Evolutionary conservation across 1,140 invertebrate species (phyloP).

Genomic region (Calycopis cecrops): DNA sequence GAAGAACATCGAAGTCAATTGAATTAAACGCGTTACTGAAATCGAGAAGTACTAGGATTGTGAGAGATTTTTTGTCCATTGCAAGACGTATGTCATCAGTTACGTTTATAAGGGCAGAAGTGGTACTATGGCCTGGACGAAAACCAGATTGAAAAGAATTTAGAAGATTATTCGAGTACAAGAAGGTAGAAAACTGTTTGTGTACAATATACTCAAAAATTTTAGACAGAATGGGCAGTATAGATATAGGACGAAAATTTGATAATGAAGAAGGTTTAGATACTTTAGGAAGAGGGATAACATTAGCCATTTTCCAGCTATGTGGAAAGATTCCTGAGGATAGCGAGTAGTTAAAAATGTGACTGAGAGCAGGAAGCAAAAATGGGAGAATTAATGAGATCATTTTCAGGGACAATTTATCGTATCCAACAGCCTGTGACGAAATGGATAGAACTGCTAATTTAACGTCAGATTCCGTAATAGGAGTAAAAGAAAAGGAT

Average conservation of each 20-base stretch:
- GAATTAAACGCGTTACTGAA: slow-evolving; percentile 7
- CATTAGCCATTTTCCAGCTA: slow-evolving; percentile 14
- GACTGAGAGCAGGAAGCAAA: background rate
- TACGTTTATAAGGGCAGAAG: background rate
- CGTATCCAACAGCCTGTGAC: slow-evolving; percentile 15
- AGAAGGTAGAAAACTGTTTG: slow-evolving; percentile 10
- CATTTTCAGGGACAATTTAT: slow-evolving; percentile 10
- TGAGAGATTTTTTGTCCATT: slow-evolving; percentile 1
- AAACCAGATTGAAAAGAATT: background rate
- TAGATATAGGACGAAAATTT: slow-evolving; percentile 21
- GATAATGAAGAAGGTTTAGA: slow-evolving; percentile 11
- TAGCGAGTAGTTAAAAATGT: slow-evolving; percentile 14
- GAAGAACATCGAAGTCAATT: slow-evolving; percentile 2
- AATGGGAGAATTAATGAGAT: background rate
- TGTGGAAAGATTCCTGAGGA: background rate
- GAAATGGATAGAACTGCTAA: slow-evolving; percentile 8
- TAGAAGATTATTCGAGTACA: slow-evolving; percentile 2
- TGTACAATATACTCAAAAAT: slow-evolving; percentile 15
- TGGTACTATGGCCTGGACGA: background rate
- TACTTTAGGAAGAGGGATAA: slow-evolving; percentile 19
- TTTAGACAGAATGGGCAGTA: slow-evolving; percentile 20
- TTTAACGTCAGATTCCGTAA: slow-evolving; percentile 7
- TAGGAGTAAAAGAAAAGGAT: slow-evolving; percentile 4
- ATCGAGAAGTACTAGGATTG: slow-evolving; percentile 1
- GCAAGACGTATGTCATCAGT: slow-evolving; percentile 7